Evolutionary conservation across 2,797 vertebrate species (phyloP).

Genomic region (Chiroxiphia lanceolata): DNA sequence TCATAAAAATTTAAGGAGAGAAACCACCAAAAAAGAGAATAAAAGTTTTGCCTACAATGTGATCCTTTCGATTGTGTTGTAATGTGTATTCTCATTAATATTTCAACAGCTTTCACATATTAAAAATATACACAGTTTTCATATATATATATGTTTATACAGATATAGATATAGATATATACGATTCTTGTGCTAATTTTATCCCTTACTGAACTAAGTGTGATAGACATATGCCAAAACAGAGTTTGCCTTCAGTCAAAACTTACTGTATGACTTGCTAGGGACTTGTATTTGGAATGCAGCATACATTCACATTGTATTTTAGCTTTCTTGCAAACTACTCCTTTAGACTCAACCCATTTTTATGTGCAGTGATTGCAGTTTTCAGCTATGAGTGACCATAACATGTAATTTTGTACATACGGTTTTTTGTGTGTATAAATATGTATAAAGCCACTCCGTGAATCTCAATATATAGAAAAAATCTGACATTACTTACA

Average conservation of each 20-base stretch:
- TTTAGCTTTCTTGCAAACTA: not conserved
- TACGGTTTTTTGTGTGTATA: not conserved
- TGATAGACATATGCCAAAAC: not conserved
- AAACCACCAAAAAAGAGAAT: not conserved
- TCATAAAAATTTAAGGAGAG: not conserved
- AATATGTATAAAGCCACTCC: not conserved
- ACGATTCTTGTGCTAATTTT: not conserved
- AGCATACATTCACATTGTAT: not conserved
- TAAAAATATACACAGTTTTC: not conserved
- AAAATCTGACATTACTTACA: not conserved
- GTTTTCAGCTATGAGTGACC: not conserved
- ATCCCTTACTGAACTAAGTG: not conserved
- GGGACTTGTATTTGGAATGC: not conserved
- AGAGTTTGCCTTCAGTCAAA: not conserved
- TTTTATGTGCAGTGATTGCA: not conserved
- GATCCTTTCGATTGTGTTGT: not conserved
- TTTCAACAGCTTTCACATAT: not conserved
- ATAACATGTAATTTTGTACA: not conserved
- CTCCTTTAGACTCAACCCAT: not conserved
- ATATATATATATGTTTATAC: not conserved
- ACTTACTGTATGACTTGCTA: not conserved
- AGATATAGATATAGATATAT: too few relatives aligned
- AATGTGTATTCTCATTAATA: not conserved
- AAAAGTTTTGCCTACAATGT: not conserved
- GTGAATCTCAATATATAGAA: not conserved